Evolutionary conservation across 2,888 invertebrate species (phyloP).

Genomic region (Scaptomyza parva): DNA sequence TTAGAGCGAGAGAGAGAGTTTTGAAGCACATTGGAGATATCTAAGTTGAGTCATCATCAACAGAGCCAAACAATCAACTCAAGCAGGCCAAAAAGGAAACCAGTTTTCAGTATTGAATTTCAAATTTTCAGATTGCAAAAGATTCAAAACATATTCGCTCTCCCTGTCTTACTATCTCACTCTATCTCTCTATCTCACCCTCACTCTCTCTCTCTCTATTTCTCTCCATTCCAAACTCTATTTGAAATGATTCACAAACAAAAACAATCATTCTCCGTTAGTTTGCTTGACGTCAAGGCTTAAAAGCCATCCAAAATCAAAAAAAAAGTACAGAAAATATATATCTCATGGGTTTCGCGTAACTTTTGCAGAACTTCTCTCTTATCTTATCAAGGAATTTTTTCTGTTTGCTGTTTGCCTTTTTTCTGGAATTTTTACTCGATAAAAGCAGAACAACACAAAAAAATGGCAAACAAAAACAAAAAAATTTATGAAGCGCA

Average conservation of each 20-base stretch:
- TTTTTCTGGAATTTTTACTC: conserved; percentile 50
- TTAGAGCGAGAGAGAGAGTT: conserved; percentile 5
- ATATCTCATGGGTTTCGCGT: conserved; percentile 48
- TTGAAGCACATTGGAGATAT: conserved; percentile 27
- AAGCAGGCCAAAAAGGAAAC: conserved; percentile 51
- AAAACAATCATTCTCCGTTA: no score
- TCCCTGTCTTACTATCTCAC: no score
- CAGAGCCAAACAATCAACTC: conserved; percentile 16
- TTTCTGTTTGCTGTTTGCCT: conserved; percentile 36
- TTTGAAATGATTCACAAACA: conserved; percentile 9
- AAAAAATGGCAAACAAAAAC: conserved; percentile 14
- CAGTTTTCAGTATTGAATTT: conserved; percentile 44
- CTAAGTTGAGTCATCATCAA: conserved; percentile 8
- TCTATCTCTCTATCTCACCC: no score
- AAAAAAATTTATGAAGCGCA: conserved; percentile 13
- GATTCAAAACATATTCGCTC: conserved; percentile 53
- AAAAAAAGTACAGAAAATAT: not conserved
- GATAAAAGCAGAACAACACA: no score
- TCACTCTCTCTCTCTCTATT: no score
- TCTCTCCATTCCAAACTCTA: no score
- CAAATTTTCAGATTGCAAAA: conserved; percentile 22
- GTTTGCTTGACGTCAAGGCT: conserved; percentile 21
- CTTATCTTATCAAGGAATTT: conserved; percentile 68
- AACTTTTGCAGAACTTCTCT: conserved; percentile 25
- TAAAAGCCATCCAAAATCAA: conserved; percentile 7